A percentile compares a stretch with the other conserved stretches of the same genome.
phyloP scores from a whole-genome alignment of 1,140 invertebrate species.

The Papilio polyxenes region DNA sequence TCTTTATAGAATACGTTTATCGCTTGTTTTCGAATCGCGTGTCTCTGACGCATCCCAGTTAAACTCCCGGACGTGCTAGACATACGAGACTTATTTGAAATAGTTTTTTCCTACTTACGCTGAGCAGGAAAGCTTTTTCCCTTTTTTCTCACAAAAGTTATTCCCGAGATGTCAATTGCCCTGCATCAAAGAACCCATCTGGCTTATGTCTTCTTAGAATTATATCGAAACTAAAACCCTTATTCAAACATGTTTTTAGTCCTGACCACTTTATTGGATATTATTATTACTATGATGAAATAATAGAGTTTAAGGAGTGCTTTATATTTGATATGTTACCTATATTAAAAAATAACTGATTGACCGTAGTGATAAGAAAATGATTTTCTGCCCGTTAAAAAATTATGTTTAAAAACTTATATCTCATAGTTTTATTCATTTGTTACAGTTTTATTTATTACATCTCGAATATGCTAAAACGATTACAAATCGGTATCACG shows the following conservation, averaged over 20 bases:
- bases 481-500: neutral
- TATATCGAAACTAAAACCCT: constrained; percentile 1
- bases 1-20: neutral
- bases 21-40: neutral
- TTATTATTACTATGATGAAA: neutral
- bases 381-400: too few relatives aligned
- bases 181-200: constrained; percentile 16
- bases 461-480: neutral
- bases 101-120: constrained; percentile 6
- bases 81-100: neutral
- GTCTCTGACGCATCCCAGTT: neutral
- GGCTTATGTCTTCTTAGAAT: constrained; percentile 33
- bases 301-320: too few relatives aligned
- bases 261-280: neutral
- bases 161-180: constrained; percentile 26
- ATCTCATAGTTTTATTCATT: too few relatives aligned
- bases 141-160: neutral
- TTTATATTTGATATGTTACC: too few relatives aligned
- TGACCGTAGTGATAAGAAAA: too few relatives aligned
- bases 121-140: neutral
- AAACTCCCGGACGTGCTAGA: neutral
- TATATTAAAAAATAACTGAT: too few relatives aligned
- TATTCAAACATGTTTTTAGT: neutral
- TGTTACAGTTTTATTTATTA: neutral
- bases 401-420: too few relatives aligned